Evolutionary conservation across 2,797 vertebrate species (phyloP), one percentile per base, ranked within the genome.

Genomic region (Schizopygopsis malacanthus): DNA sequence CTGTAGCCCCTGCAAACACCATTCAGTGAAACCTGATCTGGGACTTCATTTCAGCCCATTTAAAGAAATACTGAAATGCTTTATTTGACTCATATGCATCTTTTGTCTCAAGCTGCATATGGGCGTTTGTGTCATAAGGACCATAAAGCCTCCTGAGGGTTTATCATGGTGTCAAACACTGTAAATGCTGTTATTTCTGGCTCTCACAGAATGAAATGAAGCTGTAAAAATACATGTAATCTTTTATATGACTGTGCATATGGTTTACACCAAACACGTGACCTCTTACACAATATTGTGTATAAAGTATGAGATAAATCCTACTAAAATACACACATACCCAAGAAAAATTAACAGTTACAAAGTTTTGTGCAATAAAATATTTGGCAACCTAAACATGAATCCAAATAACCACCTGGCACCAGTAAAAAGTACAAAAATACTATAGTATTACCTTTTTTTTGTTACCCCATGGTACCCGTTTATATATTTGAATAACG

Each of bases 221-320:
- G 41, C 65, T 63, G 13, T 84, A 54, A 71, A 84, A 75, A 20
- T 43, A 79, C 10, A 71, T 41, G 6, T 72, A 13, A 22, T 37
- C 65, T 73, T 41, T 25, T 73, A 56, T 50, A 33, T 25, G 79
- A 47, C 25, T 71, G 15, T 13, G 28, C 18, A 67, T 82, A 20
- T 73, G 39, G 18, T 86, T 82, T 79, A 47, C n/a, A 69, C n/a
- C 37, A n/a, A 82, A 83, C 16, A 63, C 1, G 7, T 75, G 52
- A 61, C 18, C n/a, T 16, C 16, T 77, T 77, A 56, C 12, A 77
- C 6, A 13, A 33, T 39, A 22, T 54, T 39, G 10, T 37, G 50
- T 12, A 54, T 78, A 41, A 59, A 16, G 37, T 22, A 71, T 2
- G 10, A 45, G 22, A 61, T n/a, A 5, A 6, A 22, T 78, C 37